Percentiles rank a stretch among this genome's conserved stretches.
phyloP scores from a whole-genome alignment of 2,113 vertebrate genomes.

The Indicator indicator region DNA sequence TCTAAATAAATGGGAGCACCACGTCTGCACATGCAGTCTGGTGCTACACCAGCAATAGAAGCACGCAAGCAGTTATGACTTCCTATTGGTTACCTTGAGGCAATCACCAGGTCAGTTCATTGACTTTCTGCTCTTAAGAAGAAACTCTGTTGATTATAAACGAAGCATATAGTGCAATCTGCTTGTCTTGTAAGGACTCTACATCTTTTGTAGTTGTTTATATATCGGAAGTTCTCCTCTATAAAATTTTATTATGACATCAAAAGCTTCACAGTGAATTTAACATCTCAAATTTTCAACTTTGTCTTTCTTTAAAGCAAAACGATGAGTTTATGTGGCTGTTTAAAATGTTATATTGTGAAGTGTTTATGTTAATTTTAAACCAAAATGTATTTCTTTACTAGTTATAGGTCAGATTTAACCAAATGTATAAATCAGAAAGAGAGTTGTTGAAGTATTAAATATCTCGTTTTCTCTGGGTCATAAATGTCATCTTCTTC shows the following conservation, averaged over 20 bases:
- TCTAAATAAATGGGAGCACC: not conserved
- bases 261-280: not conserved
- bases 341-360: not conserved
- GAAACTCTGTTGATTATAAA: not conserved
- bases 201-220: not conserved
- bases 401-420: not conserved
- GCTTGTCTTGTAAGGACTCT: not conserved
- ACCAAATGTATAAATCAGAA: not conserved
- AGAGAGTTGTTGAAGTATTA: not conserved
- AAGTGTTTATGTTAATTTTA: not conserved
- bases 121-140: not conserved
- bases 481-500: not conserved
- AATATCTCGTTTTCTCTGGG: not conserved
- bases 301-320: not conserved
- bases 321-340: not conserved
- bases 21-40: not conserved
- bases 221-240: not conserved
- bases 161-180: not conserved
- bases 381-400: not conserved
- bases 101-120: not conserved
- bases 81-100: not conserved
- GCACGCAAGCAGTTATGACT: not conserved
- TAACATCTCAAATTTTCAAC: not conserved
- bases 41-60: not conserved
- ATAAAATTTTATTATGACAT: not conserved